Conservation (phyloP, 1,140 invertebrate species). For the Drosophila punjabiensis region DNA sequence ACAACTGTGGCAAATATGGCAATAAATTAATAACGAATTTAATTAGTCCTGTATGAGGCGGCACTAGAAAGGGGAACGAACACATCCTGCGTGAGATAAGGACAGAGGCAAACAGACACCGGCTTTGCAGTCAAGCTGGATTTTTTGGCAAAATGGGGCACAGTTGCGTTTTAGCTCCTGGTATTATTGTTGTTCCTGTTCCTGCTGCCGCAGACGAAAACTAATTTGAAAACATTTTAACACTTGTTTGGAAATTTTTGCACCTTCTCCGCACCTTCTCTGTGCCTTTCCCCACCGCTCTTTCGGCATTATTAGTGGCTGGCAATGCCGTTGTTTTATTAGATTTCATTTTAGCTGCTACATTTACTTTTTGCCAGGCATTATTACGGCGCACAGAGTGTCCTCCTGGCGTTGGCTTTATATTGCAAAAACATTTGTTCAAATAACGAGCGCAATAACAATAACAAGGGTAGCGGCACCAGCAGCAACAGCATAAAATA, state of each 20-base stretch:
- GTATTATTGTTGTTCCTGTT: slow-evolving; percentile 29
- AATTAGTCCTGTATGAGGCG: slow-evolving; percentile 64
- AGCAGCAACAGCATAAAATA: slow-evolving; percentile 71
- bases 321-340: slow-evolving; percentile 70
- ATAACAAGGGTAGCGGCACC: slow-evolving; percentile 37
- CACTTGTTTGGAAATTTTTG: slow-evolving; percentile 72
- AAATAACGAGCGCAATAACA: slow-evolving; percentile 65
- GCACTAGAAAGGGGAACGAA: slow-evolving; percentile 18
- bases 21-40: slow-evolving; percentile 76
- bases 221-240: slow-evolving; percentile 83
- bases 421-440: slow-evolving; percentile 80
- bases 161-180: slow-evolving; percentile 55
- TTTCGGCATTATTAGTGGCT: slow-evolving; percentile 49
- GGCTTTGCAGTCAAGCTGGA: slow-evolving; percentile 40
- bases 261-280: slow-evolving; percentile 9
- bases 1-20: slow-evolving; percentile 50
- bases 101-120: slow-evolving; percentile 8
- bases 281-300: not conserved
- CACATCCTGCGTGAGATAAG: slow-evolving; percentile 17
- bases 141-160: slow-evolving; percentile 46
- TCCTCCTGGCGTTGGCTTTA: slow-evolving; percentile 36
- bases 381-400: slow-evolving; percentile 46
- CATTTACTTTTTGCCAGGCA: slow-evolving; percentile 66
- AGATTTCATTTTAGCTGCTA: slow-evolving; percentile 68
- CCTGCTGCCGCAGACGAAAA: slow-evolving; percentile 57